These are phyloP conservation scores for Andrena hattorfiana DNA, from an alignment of 2,888 invertebrate genomes.

Conservation along the genomic window DNA sequence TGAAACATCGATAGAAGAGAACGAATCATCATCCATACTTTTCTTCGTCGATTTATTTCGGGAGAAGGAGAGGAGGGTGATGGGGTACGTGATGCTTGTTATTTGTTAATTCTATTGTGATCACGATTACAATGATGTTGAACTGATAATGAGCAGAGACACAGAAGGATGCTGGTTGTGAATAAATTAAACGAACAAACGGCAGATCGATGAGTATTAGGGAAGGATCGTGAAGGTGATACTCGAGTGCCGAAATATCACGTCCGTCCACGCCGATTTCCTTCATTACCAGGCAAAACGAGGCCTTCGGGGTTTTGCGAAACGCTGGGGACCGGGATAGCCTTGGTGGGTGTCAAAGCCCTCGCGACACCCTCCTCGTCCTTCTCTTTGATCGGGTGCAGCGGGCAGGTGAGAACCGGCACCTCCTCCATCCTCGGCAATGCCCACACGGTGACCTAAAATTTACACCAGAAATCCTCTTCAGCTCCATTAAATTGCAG, in stretches of 20 bases:
- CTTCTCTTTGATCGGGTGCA: constrained; percentile 82
- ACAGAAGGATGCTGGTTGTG: neutral
- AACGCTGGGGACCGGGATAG: constrained; percentile 71
- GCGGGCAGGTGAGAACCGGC: constrained; percentile 87
- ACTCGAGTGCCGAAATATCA: constrained; percentile 39
- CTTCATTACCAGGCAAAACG: constrained; percentile 78
- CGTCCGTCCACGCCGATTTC: constrained; percentile 16
- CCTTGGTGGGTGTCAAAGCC: constrained; percentile 81
- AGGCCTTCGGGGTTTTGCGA: constrained; percentile 76
- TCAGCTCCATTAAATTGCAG: constrained; percentile 61
- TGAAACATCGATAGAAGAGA: neutral
- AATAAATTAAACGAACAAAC: constrained; percentile 1
- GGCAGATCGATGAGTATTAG: neutral
- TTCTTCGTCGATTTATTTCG: too few relatives aligned
- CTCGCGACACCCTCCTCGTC: constrained; percentile 79
- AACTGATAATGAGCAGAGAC: neutral
- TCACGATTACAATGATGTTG: neutral
- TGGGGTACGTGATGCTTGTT: too few relatives aligned
- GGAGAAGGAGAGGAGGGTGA: too few relatives aligned
- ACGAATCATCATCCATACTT: neutral
- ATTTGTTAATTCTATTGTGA: too few relatives aligned
- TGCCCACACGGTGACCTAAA: constrained; percentile 86
- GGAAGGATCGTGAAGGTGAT: constrained; percentile 29
- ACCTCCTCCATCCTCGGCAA: constrained; percentile 91
- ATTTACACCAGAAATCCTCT: constrained; percentile 66